phyloP scores from a whole-genome alignment of 2,888 invertebrate species.

The Ochlodes sylvanus region DNA sequence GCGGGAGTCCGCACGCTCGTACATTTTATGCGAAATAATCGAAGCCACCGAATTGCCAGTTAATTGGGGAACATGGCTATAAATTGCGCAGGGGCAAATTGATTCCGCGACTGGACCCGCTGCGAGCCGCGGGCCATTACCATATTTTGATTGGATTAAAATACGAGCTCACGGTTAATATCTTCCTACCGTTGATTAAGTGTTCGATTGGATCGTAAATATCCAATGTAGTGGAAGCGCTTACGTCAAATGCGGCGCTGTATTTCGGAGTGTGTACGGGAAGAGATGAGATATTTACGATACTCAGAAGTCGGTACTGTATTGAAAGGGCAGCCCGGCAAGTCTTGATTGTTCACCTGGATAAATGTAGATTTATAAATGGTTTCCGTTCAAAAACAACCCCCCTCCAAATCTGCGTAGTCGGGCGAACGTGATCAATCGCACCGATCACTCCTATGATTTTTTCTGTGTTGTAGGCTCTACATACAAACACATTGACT shows the following conservation, averaged over 20 bases:
- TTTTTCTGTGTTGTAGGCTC: slow-evolving; percentile 55
- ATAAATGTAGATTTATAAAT: slow-evolving; percentile 69
- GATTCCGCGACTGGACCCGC: slow-evolving; percentile 67
- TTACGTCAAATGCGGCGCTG: slow-evolving; percentile 58
- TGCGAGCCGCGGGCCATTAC: slow-evolving; percentile 62
- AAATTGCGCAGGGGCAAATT: slow-evolving; percentile 78
- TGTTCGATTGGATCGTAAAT: slow-evolving; percentile 67
- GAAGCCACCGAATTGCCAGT: slow-evolving; percentile 84
- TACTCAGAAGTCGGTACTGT: slow-evolving; percentile 45
- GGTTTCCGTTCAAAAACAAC: slow-evolving; percentile 69
- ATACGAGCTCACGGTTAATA: slow-evolving; percentile 68
- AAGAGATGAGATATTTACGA: slow-evolving; percentile 48
- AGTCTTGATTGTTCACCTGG: slow-evolving; percentile 36
- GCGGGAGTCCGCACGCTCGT: slow-evolving; percentile 78
- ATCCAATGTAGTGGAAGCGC: slow-evolving; percentile 59
- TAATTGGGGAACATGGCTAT: slow-evolving; percentile 81
- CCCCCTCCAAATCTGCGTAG: slow-evolving; percentile 52
- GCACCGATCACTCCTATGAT: slow-evolving; percentile 53
- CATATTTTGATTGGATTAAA: slow-evolving; percentile 81
- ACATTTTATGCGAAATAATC: slow-evolving; percentile 83
- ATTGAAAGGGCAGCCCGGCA: slow-evolving; percentile 51
- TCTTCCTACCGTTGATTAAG: slow-evolving; percentile 74
- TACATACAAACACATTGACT: slow-evolving; percentile 50
- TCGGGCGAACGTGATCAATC: slow-evolving; percentile 59
- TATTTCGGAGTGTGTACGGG: slow-evolving; percentile 55